A percentile compares a stretch with the other conserved stretches of the same genome.
Evolutionary conservation across 2,888 invertebrate species (phyloP).

Genomic region (Drosophila kambysellisi): DNA sequence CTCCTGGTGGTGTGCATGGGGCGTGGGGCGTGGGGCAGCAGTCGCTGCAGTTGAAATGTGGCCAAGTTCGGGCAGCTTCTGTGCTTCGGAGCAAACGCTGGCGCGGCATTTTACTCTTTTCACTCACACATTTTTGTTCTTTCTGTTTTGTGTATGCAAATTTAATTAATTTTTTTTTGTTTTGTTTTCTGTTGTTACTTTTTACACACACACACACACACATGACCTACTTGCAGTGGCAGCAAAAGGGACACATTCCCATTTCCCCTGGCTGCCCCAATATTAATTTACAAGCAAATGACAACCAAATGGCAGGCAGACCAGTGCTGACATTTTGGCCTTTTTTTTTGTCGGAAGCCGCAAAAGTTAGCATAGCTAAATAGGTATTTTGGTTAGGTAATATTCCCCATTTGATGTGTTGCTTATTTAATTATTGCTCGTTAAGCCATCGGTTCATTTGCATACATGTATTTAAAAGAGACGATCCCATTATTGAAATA

Average conservation of each 20-base stretch:
- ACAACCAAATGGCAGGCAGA: slow-evolving; percentile 28
- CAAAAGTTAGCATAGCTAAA: not conserved
- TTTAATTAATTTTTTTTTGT: slow-evolving; percentile 52
- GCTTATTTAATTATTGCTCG: not conserved
- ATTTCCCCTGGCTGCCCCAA: slow-evolving; percentile 13
- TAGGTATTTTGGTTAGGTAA: not conserved
- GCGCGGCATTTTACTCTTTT: slow-evolving; percentile 37
- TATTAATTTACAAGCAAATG: slow-evolving; percentile 42
- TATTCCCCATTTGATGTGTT: not conserved
- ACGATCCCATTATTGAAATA: not conserved
- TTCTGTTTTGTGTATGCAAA: slow-evolving; percentile 48
- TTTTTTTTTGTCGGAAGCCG: not conserved
- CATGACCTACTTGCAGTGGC: slow-evolving; percentile 49
- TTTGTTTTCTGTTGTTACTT: slow-evolving; percentile 3
- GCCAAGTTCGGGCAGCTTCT: slow-evolving; percentile 40
- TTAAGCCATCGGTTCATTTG: not conserved
- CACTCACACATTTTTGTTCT: slow-evolving; percentile 10
- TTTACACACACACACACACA: not conserved
- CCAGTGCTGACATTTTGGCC: slow-evolving; percentile 2
- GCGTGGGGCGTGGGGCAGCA: not conserved
- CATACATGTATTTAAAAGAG: not conserved
- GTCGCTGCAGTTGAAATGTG: slow-evolving; percentile 38
- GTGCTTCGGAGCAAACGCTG: slow-evolving; percentile 1
- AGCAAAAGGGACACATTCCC: slow-evolving; percentile 25
- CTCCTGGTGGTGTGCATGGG: not conserved